These are phyloP conservation scores for Aspidiotus destructor DNA, from an alignment of 2,888 invertebrate species.

Conservation along the genomic window DNA sequence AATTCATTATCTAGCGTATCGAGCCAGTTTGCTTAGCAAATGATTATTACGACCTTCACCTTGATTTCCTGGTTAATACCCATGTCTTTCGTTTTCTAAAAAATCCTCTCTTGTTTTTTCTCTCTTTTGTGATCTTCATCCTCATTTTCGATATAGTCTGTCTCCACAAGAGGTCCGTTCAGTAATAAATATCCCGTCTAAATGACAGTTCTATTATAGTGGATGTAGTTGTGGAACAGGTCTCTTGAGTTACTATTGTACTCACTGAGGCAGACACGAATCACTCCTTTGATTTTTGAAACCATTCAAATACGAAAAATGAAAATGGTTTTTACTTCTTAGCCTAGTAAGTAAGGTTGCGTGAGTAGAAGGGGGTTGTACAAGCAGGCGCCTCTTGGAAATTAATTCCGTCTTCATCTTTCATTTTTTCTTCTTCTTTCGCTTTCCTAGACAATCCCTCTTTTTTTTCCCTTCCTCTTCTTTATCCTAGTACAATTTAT, in stretches of 20 bases:
- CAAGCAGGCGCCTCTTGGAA: slow-evolving; percentile 9
- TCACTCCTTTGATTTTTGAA: not conserved
- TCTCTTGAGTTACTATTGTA: slow-evolving; percentile 4
- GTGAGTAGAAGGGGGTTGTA: not conserved
- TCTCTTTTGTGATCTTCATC: not conserved
- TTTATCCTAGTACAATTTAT: not conserved
- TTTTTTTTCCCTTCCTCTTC: slow-evolving; percentile 3
- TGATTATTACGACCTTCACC: no score
- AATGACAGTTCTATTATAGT: slow-evolving; percentile 29
- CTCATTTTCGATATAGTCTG: slow-evolving; percentile 7
- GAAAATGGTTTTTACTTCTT: slow-evolving; percentile 14
- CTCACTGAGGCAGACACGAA: slow-evolving; percentile 1
- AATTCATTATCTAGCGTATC: no score
- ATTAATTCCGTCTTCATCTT: slow-evolving; percentile 7
- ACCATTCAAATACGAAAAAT: slow-evolving; percentile 6
- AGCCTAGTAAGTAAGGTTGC: not conserved
- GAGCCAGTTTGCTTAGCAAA: no score
- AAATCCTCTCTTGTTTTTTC: not conserved
- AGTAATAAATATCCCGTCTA: slow-evolving; percentile 27
- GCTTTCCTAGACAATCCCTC: not conserved
- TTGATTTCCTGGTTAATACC: no score
- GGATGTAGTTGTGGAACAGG: not conserved
- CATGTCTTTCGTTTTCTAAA: no score
- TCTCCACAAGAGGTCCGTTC: slow-evolving; percentile 12
- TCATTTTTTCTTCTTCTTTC: not conserved